A percentile compares a stretch with the other conserved stretches of the same genome.
phyloP scores from a whole-genome alignment of 92 coral and sea anemone genomes.

The Paragorgia papillata region DNA sequence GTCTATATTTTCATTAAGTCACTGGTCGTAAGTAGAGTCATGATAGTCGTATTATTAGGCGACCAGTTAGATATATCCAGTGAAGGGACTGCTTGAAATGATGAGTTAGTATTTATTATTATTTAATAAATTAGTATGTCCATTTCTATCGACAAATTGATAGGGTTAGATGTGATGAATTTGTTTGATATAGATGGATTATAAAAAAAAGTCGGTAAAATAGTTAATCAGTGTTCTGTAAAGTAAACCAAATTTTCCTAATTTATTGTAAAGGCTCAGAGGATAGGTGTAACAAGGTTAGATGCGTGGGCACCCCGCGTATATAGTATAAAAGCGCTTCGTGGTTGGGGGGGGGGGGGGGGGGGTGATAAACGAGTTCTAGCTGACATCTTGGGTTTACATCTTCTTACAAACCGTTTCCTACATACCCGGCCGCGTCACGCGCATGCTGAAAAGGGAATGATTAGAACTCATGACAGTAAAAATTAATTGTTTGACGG shows the following conservation, averaged over 20 bases:
- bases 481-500: too few relatives aligned
- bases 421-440: too few relatives aligned
- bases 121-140: too few relatives aligned
- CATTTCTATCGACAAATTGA: background rate
- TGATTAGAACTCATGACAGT: too few relatives aligned
- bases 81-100: background rate
- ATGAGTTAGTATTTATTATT: too few relatives aligned
- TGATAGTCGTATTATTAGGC: background rate
- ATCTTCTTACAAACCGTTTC: too few relatives aligned
- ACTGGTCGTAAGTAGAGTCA: conserved; percentile 22
- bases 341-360: background rate
- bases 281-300: background rate
- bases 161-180: background rate
- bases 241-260: background rate
- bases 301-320: background rate
- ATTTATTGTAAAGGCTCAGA: background rate
- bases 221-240: background rate
- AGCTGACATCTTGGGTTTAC: too few relatives aligned
- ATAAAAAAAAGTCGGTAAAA: background rate
- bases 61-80: conserved; percentile 8
- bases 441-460: too few relatives aligned
- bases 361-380: background rate
- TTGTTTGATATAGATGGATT: background rate
- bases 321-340: background rate
- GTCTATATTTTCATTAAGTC: conserved; percentile 4